Evolutionary conservation across 1,140 invertebrate species (phyloP).

Genomic region (Drosophila truncata): DNA sequence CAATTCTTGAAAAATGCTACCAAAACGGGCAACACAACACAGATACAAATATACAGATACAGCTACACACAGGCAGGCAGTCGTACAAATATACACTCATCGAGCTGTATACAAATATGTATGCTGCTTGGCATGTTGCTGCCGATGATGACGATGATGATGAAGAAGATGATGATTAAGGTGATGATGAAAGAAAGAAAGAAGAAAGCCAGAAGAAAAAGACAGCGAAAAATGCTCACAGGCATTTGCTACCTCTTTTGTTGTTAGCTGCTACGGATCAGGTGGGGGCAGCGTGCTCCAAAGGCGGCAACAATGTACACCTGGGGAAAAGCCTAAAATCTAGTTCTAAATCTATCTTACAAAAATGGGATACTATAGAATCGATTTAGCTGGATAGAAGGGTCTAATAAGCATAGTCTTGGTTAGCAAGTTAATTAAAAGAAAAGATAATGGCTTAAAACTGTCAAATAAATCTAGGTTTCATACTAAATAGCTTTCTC

Average conservation of each 20-base stretch:
- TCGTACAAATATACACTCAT: constrained; percentile 33
- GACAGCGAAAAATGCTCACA: constrained; percentile 61
- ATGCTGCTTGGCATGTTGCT: constrained; percentile 20
- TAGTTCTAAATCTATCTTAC: not conserved
- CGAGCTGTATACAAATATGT: constrained; percentile 40
- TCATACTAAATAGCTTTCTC: not conserved
- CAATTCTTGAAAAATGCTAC: constrained; percentile 84
- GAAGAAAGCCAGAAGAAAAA: constrained; percentile 69
- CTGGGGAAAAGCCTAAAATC: constrained; percentile 5
- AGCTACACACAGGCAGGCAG: constrained; percentile 38
- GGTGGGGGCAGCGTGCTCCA: constrained; percentile 34
- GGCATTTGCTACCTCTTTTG: constrained; percentile 62
- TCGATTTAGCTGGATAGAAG: too few relatives aligned
- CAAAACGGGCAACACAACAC: constrained; percentile 78
- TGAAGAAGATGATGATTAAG: constrained; percentile 16
- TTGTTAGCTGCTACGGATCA: constrained; percentile 50
- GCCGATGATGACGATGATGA: constrained; percentile 7
- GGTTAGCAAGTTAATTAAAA: not conserved
- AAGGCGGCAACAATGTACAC: constrained; percentile 21
- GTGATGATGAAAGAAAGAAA: constrained; percentile 40
- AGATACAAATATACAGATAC: constrained; percentile 43
- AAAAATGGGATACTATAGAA: not conserved
- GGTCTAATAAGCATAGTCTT: not conserved
- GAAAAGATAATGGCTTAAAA: not conserved
- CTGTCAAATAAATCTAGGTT: not conserved